A percentile compares a stretch with the other conserved stretches of the same genome.
These are phyloP conservation scores for Saxicola maurus DNA, from an alignment of 2,797 vertebrate genomes.

Conservation along the genomic window DNA sequence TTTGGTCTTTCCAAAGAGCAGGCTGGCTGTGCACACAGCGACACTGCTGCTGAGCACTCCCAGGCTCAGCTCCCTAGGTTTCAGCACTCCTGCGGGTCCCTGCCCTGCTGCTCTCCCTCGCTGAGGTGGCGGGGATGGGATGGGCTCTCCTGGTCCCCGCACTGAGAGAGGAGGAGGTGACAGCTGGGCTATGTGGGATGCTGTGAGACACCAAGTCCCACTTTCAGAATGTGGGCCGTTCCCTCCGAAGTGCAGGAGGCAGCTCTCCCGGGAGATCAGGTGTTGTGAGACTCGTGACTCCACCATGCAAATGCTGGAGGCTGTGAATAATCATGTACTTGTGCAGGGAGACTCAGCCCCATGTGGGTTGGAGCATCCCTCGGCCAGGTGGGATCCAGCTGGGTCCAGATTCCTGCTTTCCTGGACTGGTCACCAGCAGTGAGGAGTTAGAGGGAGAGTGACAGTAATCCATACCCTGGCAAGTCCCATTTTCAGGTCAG, in stretches of 20 bases:
- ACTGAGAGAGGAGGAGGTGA: neutral
- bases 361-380: constrained; percentile 25
- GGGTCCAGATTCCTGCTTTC: neutral
- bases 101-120: neutral
- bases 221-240: constrained; percentile 46
- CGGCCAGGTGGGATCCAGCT: neutral
- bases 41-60: neutral
- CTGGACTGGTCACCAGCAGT: neutral
- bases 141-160: neutral
- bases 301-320: constrained; percentile 40
- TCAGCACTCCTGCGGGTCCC: neutral
- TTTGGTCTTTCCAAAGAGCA: neutral
- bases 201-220: constrained; percentile 48
- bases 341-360: constrained; percentile 44
- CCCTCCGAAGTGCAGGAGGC: constrained; percentile 44
- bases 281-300: constrained; percentile 57
- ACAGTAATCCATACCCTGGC: fast-evolving
- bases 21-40: neutral
- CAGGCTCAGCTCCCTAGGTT: neutral
- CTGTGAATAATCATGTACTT: constrained; percentile 57
- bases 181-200: constrained; percentile 55
- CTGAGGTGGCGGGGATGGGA: neutral
- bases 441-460: neutral
- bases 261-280: constrained; percentile 57
- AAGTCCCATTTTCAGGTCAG: neutral